Evolutionary conservation across 2,888 invertebrate genomes (phyloP).

Genomic region (Calameuta filiformis): DNA sequence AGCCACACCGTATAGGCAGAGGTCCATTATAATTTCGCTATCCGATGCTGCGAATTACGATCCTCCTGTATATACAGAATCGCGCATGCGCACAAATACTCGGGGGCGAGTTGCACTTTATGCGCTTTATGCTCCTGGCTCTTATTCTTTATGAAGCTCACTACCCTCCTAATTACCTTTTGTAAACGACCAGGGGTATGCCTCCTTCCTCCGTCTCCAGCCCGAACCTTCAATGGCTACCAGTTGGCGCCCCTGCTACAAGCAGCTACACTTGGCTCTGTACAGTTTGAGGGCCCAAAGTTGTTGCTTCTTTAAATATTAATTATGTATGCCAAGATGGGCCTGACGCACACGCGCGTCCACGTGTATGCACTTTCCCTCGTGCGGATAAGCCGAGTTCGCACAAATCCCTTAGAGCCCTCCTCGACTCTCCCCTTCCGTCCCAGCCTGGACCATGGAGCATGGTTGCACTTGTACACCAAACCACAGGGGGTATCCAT

Average conservation of each 20-base stretch:
- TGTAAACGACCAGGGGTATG: slow-evolving; percentile 24
- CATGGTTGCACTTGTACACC: slow-evolving; percentile 39
- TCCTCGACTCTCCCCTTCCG: too few species aligned
- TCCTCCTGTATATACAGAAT: not conserved
- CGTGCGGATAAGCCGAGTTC: slow-evolving; percentile 37
- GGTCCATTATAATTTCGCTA: not conserved
- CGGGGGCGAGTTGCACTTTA: not conserved
- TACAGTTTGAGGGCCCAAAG: slow-evolving; percentile 21
- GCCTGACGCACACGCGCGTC: slow-evolving; percentile 41
- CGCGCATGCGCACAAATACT: not conserved
- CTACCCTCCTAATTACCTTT: slow-evolving; percentile 31
- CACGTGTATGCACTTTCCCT: slow-evolving; percentile 36
- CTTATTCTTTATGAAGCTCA: not conserved
- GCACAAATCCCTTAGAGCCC: slow-evolving; percentile 18
- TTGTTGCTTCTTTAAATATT: slow-evolving; percentile 57
- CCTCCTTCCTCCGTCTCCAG: not conserved
- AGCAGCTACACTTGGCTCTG: slow-evolving; percentile 9
- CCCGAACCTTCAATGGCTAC: not conserved
- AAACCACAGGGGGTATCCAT: slow-evolving; percentile 47
- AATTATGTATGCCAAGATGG: slow-evolving; percentile 59
- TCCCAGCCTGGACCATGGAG: not conserved
- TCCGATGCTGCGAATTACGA: not conserved
- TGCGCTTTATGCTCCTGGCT: not conserved
- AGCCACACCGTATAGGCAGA: not conserved
- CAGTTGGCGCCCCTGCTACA: not conserved